phyloP scores from a whole-genome alignment of 2,113 vertebrate species.

The Anhinga anhinga region DNA sequence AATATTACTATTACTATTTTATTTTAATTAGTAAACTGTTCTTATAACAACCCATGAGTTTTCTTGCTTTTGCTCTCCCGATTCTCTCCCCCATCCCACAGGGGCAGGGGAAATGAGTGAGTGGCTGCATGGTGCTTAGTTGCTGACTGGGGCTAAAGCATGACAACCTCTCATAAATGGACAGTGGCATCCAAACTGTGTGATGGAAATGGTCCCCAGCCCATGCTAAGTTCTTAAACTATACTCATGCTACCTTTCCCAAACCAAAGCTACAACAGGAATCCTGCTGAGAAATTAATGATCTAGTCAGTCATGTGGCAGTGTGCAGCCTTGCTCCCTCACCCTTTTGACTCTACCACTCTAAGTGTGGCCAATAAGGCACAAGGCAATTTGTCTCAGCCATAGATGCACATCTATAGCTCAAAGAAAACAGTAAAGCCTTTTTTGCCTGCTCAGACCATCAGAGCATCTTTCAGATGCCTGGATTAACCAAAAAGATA shows the following conservation, averaged over 20 bases:
- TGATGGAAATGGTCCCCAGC: not conserved
- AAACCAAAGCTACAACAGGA: not conserved
- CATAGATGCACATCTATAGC: accelerated
- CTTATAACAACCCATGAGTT: too few species aligned
- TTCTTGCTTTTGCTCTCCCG: too few species aligned
- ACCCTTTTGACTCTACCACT: not conserved
- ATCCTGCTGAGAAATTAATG: not conserved
- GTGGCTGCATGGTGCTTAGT: too few species aligned
- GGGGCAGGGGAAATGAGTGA: too few species aligned
- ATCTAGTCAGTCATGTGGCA: not conserved
- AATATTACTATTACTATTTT: too few species aligned
- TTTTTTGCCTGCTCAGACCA: not conserved
- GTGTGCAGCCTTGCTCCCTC: not conserved
- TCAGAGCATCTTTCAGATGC: not conserved
- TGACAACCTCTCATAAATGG: not conserved
- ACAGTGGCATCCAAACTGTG: not conserved
- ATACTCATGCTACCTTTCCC: not conserved
- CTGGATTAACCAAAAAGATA: not conserved
- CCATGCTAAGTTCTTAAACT: not conserved
- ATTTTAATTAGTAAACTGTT: too few species aligned
- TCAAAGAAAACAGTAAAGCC: not conserved
- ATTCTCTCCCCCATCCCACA: too few species aligned
- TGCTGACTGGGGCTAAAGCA: too few species aligned
- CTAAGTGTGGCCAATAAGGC: not conserved
- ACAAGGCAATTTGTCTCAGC: not conserved